Percentiles rank a stretch among this genome's conserved stretches.
These are phyloP conservation scores for Beris chalybata DNA, from an alignment of 2,888 invertebrate genomes.

Conservation along the genomic window DNA sequence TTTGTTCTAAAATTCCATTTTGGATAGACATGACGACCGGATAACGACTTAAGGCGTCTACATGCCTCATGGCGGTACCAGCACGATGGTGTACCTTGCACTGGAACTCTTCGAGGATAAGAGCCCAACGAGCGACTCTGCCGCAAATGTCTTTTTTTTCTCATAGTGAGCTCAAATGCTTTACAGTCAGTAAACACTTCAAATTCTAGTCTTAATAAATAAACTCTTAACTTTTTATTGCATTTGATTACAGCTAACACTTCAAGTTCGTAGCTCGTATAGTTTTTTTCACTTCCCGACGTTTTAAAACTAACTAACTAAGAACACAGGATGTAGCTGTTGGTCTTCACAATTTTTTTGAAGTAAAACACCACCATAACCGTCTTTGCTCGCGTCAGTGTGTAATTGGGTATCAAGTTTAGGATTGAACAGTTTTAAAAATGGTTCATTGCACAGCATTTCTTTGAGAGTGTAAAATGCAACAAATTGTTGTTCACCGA, in stretches of 20 bases:
- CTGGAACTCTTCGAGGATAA: constrained; percentile 13
- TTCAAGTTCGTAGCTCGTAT: constrained; percentile 47
- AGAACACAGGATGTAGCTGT: no score
- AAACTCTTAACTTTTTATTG: no score
- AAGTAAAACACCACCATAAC: no score
- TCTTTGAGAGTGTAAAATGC: no score
- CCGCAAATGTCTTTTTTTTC: background rate
- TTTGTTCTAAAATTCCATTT: constrained; percentile 9
- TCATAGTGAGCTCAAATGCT: constrained; percentile 43
- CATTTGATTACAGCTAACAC: constrained; percentile 32
- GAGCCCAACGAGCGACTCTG: no score
- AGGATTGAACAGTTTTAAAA: no score
- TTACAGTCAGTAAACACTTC: constrained; percentile 41
- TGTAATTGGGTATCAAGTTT: no score
- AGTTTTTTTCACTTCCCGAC: constrained; percentile 40
- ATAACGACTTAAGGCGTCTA: constrained; percentile 33
- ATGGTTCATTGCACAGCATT: no score
- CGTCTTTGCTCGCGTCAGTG: no score
- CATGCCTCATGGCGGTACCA: constrained; percentile 30
- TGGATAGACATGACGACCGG: constrained; percentile 10
- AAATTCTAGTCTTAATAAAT: constrained; percentile 36
- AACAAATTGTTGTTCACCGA: no score
- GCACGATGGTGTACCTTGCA: constrained; percentile 27
- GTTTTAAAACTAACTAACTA: no score
- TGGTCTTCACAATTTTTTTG: no score